These are phyloP conservation scores for Lemur catta DNA, from an alignment of 2,797 vertebrate species.

Conservation along the genomic window DNA sequence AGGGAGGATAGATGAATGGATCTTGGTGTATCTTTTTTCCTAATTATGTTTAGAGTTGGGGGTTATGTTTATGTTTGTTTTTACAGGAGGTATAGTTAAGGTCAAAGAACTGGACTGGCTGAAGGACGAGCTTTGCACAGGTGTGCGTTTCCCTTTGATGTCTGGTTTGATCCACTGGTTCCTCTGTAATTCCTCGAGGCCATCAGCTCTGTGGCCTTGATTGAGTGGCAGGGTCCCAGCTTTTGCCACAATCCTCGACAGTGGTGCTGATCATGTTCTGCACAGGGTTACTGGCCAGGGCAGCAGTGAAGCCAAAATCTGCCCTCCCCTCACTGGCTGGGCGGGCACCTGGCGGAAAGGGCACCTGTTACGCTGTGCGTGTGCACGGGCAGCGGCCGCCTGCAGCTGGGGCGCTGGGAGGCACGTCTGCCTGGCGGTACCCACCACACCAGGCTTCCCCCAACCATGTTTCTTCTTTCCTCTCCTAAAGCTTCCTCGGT, in stretches of 20 bases:
- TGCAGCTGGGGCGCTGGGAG: accelerated
- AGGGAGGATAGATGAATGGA: neutral
- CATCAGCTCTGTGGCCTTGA: neutral
- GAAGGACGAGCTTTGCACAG: constrained; percentile 88
- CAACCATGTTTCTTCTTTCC: neutral
- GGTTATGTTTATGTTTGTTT: neutral
- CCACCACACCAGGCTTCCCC: accelerated
- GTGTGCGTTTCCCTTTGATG: constrained; percentile 77
- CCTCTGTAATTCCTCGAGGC: neutral
- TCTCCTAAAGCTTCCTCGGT: neutral
- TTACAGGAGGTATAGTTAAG: constrained; percentile 86
- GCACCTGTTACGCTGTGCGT: neutral
- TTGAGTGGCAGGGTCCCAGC: neutral
- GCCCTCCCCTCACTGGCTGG: neutral
- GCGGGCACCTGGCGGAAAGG: accelerated
- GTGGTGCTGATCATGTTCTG: neutral
- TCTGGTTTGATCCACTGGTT: accelerated
- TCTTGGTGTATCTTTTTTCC: neutral
- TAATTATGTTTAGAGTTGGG: neutral
- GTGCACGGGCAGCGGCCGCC: accelerated
- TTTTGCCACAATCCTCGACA: accelerated
- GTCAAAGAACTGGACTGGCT: constrained; percentile 93
- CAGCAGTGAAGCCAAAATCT: neutral
- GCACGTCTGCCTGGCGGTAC: neutral
- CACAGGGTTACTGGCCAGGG: neutral